phyloP scores from a whole-genome alignment of 1,140 invertebrate species.

The Papilio dardanus region DNA sequence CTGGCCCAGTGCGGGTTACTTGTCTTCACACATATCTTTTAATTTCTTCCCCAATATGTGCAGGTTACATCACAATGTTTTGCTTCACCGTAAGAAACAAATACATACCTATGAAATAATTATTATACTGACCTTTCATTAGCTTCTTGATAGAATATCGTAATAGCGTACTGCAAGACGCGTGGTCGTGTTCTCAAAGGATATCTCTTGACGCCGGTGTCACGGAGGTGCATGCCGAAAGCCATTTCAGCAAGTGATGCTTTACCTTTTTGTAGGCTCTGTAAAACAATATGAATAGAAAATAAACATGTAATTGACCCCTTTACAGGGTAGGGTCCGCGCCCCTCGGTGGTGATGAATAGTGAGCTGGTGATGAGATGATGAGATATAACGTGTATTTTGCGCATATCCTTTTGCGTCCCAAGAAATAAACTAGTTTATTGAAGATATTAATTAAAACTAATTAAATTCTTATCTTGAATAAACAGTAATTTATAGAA shows the following conservation, averaged over 20 bases:
- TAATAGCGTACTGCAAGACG: slow-evolving; percentile 95
- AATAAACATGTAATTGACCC: background rate
- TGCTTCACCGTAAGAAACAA: too few relatives aligned
- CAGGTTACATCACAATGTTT: too few relatives aligned
- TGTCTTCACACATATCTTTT: too few relatives aligned
- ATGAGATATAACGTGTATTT: too few relatives aligned
- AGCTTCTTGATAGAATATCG: slow-evolving; percentile 92
- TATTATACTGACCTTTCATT: slow-evolving; percentile 85
- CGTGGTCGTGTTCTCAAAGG: slow-evolving; percentile 91
- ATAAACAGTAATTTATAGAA: background rate
- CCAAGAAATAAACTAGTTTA: too few relatives aligned
- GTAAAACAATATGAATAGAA: slow-evolving; percentile 29
- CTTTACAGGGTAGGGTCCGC: too few relatives aligned
- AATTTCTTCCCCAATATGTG: too few relatives aligned
- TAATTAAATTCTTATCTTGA: too few relatives aligned
- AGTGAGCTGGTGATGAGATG: too few relatives aligned
- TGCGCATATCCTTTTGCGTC: too few relatives aligned
- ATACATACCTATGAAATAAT: slow-evolving; percentile 14
- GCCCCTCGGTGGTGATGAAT: too few relatives aligned
- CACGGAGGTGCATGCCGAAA: slow-evolving; percentile 94
- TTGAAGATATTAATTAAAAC: background rate
- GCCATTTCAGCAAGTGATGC: slow-evolving; percentile 94
- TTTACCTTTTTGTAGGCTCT: slow-evolving; percentile 84
- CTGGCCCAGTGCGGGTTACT: too few relatives aligned
- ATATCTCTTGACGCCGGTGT: slow-evolving; percentile 94